These are phyloP conservation scores for Rhodeus uyekii DNA, from an alignment of 2,797 vertebrate species.

Conservation along the genomic window DNA sequence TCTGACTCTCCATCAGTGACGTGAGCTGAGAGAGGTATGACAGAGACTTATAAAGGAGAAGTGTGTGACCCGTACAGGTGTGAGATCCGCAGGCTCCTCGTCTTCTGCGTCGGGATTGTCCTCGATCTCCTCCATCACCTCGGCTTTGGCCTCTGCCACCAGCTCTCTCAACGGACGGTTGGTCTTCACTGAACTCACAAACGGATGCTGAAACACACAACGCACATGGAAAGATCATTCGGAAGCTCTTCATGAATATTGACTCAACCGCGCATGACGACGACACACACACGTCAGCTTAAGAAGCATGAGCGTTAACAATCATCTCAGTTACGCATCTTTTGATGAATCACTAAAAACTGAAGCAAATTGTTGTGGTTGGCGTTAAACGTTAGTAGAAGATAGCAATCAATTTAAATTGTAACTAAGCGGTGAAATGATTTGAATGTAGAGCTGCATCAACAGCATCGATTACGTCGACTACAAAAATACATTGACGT, in stretches of 20 bases:
- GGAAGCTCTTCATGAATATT: too few species aligned
- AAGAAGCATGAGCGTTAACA: too few species aligned
- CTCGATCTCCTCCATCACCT: conserved; percentile 97
- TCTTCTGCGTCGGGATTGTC: conserved; percentile 90
- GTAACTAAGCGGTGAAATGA: too few species aligned
- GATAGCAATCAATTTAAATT: too few species aligned
- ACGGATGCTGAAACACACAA: conserved; percentile 80
- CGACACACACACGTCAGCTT: neutral
- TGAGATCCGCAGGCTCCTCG: conserved; percentile 77
- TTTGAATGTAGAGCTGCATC: too few species aligned
- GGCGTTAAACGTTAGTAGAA: too few species aligned
- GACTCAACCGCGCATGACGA: too few species aligned
- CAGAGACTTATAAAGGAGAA: neutral
- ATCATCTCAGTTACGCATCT: too few species aligned
- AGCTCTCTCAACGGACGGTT: conserved; percentile 90
- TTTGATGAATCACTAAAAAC: too few species aligned
- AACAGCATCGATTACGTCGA: too few species aligned
- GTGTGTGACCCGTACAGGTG: conserved; percentile 68
- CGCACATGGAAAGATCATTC: neutral
- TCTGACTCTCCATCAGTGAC: neutral
- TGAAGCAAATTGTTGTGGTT: too few species aligned
- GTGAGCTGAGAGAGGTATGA: neutral
- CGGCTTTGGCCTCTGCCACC: conserved; percentile 97
- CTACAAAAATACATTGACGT: too few species aligned
- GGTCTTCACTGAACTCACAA: conserved; percentile 80